Conservation (phyloP, 2,888 invertebrate genomes). For the Siphlonurus alternatus region DNA sequence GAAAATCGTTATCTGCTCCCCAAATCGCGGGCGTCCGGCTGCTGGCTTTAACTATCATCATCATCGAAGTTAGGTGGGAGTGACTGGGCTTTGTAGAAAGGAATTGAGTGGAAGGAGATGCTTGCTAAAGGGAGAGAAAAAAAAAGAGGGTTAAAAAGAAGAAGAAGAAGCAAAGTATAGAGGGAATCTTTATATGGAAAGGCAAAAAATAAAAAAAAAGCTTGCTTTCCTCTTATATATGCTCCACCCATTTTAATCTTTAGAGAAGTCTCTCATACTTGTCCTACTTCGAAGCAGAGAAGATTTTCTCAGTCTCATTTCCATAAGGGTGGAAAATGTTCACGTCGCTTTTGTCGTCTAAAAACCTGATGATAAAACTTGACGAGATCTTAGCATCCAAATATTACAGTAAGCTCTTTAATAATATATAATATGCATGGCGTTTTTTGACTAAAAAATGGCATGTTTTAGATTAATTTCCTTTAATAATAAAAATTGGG, state of each 20-base stretch:
- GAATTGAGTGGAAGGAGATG: not conserved
- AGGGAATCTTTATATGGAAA: not conserved
- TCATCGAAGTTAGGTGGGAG: not conserved
- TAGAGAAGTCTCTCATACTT: not conserved
- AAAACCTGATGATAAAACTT: not conserved
- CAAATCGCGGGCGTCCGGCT: not conserved
- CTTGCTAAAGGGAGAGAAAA: not conserved
- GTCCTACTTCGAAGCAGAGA: not conserved
- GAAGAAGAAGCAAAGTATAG: not conserved
- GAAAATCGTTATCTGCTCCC: not conserved
- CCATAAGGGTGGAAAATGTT: not conserved
- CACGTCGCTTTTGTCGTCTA: too few relatives aligned
- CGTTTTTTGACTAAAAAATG: not conserved
- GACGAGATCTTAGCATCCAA: not conserved
- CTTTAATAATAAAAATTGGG: not conserved
- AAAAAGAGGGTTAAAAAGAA: not conserved
- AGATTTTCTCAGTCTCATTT: not conserved
- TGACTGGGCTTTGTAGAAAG: not conserved
- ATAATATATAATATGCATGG: too few relatives aligned
- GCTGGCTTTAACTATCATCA: not conserved
- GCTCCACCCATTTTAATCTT: not conserved
- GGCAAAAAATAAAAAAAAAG: not conserved
- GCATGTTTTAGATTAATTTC: not conserved
- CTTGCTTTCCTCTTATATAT: not conserved
- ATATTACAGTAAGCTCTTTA: too few relatives aligned